These are phyloP conservation scores for Heliconius ethilla DNA, from an alignment of 2,888 invertebrate genomes.

Conservation along the genomic window DNA sequence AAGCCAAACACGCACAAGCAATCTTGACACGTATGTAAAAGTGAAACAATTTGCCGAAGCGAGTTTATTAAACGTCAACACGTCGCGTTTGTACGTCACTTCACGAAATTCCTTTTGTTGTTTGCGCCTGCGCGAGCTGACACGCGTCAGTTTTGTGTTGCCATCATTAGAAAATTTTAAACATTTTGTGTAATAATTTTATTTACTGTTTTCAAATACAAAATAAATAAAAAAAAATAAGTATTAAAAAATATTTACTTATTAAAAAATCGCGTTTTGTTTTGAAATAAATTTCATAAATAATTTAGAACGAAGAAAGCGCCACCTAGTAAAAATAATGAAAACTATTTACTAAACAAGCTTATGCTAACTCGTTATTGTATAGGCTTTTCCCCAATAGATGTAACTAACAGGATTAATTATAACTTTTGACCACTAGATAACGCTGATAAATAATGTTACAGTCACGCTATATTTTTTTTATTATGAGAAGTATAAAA, in stretches of 20 bases:
- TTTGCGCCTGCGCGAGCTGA: constrained; percentile 45
- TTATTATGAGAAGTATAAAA: too few relatives aligned
- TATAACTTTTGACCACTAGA: not conserved
- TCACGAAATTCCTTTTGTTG: constrained; percentile 35
- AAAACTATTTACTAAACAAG: not conserved
- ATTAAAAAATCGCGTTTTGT: too few relatives aligned
- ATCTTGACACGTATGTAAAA: constrained; percentile 80
- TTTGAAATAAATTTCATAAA: too few relatives aligned
- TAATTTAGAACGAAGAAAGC: not conserved
- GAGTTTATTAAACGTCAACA: constrained; percentile 52
- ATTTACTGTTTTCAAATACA: not conserved
- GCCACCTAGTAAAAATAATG: not conserved
- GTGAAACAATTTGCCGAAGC: constrained; percentile 56
- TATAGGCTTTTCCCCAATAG: not conserved
- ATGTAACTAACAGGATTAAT: not conserved
- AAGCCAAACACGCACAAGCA: constrained; percentile 72
- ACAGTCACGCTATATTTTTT: not conserved
- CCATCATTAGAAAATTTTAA: constrained; percentile 27
- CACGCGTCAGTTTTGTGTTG: constrained; percentile 55
- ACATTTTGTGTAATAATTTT: not conserved
- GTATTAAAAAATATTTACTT: too few relatives aligned
- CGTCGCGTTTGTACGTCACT: constrained; percentile 52
- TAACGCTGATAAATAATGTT: not conserved
- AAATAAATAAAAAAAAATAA: too few relatives aligned
- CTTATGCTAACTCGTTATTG: not conserved